phyloP scores from a whole-genome alignment of 2,888 invertebrate genomes.

The Tipula helvola region DNA sequence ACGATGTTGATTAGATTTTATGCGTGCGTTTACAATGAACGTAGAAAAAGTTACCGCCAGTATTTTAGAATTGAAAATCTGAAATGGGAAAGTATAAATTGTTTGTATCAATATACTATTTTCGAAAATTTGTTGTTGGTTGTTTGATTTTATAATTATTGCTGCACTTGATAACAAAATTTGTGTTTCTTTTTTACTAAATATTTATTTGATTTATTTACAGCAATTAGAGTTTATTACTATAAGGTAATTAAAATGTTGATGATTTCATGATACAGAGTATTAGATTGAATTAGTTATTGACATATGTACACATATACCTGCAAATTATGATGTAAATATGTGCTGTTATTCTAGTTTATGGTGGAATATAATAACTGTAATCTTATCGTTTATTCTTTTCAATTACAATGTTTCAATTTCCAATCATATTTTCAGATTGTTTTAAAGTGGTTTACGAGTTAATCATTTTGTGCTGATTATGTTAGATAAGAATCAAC shows the following conservation, averaged over 20 bases:
- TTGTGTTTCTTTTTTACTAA: not conserved
- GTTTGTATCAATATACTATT: not conserved
- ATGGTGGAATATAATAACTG: no score
- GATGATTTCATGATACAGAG: not conserved
- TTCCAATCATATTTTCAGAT: no score
- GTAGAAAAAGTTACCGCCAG: not conserved
- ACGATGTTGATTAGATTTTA: not conserved
- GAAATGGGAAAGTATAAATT: not conserved
- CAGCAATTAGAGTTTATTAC: not conserved
- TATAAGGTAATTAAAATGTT: not conserved
- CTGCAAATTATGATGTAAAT: no score
- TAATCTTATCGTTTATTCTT: no score
- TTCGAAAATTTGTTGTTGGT: not conserved
- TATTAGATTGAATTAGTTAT: not conserved
- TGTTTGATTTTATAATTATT: not conserved
- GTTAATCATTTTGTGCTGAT: no score
- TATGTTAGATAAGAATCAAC: no score
- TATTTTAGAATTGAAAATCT: not conserved
- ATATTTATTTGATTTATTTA: not conserved
- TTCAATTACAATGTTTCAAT: no score
- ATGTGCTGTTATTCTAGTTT: no score
- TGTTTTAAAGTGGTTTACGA: no score
- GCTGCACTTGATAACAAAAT: not conserved
- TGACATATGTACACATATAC: no score
- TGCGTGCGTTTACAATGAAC: not conserved